Base-by-base conservation (phyloP, 1,140 invertebrate species). In the Acarapis woodi region DNA sequence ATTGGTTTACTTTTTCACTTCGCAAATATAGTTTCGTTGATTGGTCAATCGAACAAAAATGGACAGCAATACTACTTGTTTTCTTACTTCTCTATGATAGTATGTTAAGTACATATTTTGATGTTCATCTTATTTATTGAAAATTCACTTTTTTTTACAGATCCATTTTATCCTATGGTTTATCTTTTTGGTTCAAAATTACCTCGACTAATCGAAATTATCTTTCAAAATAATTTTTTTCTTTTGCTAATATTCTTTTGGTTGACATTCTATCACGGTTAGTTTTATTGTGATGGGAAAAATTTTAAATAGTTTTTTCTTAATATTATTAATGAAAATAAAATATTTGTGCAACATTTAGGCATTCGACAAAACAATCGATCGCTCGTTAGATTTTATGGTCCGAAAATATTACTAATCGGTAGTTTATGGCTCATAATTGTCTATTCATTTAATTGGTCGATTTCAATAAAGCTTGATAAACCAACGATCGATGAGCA, bases 1-100 rank as follows among this genome's bases (percentile, higher is more conserved):
- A 74, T 52, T 80, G 78, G 70, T 88, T 83, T 58, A 71, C 71
- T 4, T 73, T 85, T 56, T 69, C 69, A 0, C 58, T 96, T 36
- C 63, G 78, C 48, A 82, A 74, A 52, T 93, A 80, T 60, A 67
- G 72, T 0, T 60, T 83, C 3, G 66, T 70, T 45, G 82, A 90
- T 56, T 96, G 85, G 85, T 85, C 85, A 3, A 87, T 90, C 46
- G 87, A 96, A 58, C 85, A 96, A 51, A 85, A 80, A 56, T 94
- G 85, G 85, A 70, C 90, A 48, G 76, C 76, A 1, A 56, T 83
- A 18, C 59, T 94, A 19, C 58, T 94, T 41, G 79, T 82, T n/a
- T 55, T 87, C 1, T 59, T 93, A 1, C 60, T 93, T 35, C 60
- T 88, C 16, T 88, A 87, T 50, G 76, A 96, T 60, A 79, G 83